These are phyloP conservation scores for Euborellia annulipes DNA, from an alignment of 1,140 invertebrate genomes.

Conservation along the genomic window DNA sequence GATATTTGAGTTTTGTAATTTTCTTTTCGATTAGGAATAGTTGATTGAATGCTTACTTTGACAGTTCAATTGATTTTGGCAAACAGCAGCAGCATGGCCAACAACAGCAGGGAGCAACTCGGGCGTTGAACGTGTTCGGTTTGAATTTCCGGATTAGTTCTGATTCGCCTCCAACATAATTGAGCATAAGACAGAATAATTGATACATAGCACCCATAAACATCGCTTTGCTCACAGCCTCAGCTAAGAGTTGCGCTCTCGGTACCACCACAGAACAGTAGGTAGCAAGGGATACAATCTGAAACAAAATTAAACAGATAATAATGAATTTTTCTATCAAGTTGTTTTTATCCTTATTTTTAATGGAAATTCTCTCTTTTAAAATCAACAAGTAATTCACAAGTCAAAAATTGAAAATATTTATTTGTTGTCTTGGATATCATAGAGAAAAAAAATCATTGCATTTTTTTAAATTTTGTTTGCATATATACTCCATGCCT, in stretches of 20 bases:
- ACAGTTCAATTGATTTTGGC: constrained; percentile 30
- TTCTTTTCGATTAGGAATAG: too few relatives aligned
- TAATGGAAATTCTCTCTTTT: too few relatives aligned
- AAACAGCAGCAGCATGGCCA: constrained; percentile 40
- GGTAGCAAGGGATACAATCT: constrained; percentile 37
- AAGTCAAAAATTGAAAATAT: too few relatives aligned
- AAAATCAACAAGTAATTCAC: too few relatives aligned
- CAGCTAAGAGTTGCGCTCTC: constrained; percentile 37
- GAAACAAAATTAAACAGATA: constrained; percentile 8
- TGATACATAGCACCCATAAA: constrained; percentile 45
- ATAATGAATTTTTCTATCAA: too few relatives aligned
- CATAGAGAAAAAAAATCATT: too few relatives aligned
- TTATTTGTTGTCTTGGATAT: too few relatives aligned
- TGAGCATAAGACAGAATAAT: constrained; percentile 38
- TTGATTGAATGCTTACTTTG: constrained; percentile 36
- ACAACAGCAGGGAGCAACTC: constrained; percentile 42
- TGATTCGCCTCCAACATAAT: constrained; percentile 39
- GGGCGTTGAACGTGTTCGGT: constrained; percentile 30
- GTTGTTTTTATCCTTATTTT: too few relatives aligned
- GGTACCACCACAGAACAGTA: constrained; percentile 39
- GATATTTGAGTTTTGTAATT: too few relatives aligned
- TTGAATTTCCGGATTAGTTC: constrained; percentile 34
- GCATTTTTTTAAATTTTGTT: too few relatives aligned
- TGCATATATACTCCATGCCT: too few relatives aligned
- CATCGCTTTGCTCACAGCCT: constrained; percentile 40